Base-by-base conservation (phyloP, 2,113 vertebrate species). In the Pandion haliaetus region DNA sequence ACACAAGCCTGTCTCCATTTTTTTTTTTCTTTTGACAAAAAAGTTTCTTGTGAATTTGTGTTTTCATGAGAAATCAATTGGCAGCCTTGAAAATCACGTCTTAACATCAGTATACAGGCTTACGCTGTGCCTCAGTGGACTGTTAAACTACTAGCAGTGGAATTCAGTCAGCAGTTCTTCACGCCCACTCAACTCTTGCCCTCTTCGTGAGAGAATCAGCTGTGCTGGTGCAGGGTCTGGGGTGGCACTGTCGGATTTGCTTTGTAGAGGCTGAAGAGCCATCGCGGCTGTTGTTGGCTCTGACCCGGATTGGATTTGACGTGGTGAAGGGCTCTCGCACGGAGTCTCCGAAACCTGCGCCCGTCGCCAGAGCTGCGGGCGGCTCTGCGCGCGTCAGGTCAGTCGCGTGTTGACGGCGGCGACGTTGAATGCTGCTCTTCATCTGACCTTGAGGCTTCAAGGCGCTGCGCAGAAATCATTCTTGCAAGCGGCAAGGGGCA, bases 1-100 rank as follows among this genome's bases (percentile, higher is more conserved):
- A 96, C 93, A 94, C 86, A 92, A 82, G 91, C 94, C 78, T 88
- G 96, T 98, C 97, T 98, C 95, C 31, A 63, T 83, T 88, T 93
- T 84, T 83, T 82, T 45, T 67, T 65, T 40, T 61, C 34, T 83
- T 83, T 81, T 47, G 26, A 65, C 25, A 23, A 32, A 45, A 47
- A n/a, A 32, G 31, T 50, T 91, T 16, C 94, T 79, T 47, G 47
- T 17, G 90, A 78, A 67, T 79, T 77, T 31, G 72, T 44, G 84
- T 58, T 88, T 91, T 79, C 3, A 18, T 23, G 52, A 93, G 44
- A 19, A 55, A n/a, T 55, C 26, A 9, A 4, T 59, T 42, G 82
- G 54, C 25, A 42, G 85, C 47, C 32, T 26, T 34, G 54, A 31
- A 58, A 80, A 17, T 34, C 59, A 5, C 0, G 8, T 44, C 54